phyloP scores from a whole-genome alignment of 2,113 vertebrate genomes.

The Hippopotamus amphibius region DNA sequence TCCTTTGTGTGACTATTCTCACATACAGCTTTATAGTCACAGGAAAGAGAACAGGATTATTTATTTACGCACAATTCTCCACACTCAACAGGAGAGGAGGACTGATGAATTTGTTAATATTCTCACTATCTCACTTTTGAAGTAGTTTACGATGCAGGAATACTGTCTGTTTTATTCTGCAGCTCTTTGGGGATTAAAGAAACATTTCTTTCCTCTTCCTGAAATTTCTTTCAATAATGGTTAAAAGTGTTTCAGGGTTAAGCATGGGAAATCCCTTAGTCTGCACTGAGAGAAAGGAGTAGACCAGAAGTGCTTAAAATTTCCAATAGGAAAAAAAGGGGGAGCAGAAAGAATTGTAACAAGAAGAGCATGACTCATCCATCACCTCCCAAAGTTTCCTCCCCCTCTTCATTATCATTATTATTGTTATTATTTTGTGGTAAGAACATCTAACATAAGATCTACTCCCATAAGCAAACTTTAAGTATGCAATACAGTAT shows the following conservation, averaged over 20 bases:
- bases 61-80: background rate
- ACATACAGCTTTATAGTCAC: background rate
- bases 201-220: constrained; percentile 12
- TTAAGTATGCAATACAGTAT: background rate
- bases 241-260: constrained; percentile 38
- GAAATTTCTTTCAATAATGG: constrained; percentile 19
- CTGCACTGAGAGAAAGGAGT: background rate
- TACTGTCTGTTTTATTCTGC: background rate
- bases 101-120: background rate
- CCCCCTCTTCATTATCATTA: background rate
- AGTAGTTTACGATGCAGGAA: background rate
- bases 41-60: background rate
- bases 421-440: background rate
- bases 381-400: background rate
- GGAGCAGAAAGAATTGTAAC: background rate
- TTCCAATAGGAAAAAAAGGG: background rate
- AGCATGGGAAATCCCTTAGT: background rate
- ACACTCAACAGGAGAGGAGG: background rate
- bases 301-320: background rate
- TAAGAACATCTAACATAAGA: background rate
- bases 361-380: background rate
- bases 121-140: background rate
- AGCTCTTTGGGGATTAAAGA: background rate
- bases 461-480: background rate
- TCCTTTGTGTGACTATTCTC: background rate